Evolutionary conservation across 2,113 vertebrate species (phyloP).

Genomic region (Stomatorhinus ivindoensis): DNA sequence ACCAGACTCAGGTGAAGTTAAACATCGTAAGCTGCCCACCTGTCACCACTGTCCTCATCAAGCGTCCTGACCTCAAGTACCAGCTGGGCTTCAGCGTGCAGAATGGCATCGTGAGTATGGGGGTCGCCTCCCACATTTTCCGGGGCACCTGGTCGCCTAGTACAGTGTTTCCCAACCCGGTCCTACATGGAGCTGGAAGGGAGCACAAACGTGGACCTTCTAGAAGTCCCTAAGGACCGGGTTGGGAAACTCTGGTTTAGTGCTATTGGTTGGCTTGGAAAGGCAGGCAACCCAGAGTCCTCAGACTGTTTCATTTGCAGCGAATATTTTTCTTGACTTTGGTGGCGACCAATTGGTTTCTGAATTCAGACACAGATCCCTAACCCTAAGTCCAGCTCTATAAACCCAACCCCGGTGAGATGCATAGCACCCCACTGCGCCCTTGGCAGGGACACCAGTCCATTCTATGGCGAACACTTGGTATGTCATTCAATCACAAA

Average conservation of each 20-base stretch:
- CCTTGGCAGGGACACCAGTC: background rate
- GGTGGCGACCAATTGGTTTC: background rate
- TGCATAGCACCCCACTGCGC: background rate
- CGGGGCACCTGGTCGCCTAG: background rate
- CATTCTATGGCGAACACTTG: background rate
- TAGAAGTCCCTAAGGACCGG: background rate
- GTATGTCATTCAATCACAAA: background rate
- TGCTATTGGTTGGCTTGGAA: background rate
- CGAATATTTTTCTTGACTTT: background rate
- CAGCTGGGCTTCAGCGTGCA: conserved; percentile 98
- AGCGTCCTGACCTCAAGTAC: conserved; percentile 95
- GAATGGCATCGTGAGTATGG: conserved; percentile 88
- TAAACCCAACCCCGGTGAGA: background rate
- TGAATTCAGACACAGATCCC: background rate
- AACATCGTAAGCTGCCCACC: conserved; percentile 98
- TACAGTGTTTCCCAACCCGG: background rate
- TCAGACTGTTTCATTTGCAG: background rate
- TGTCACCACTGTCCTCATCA: conserved; percentile 95
- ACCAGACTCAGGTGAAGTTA: conserved; percentile 91
- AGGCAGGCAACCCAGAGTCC: background rate
- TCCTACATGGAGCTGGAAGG: background rate
- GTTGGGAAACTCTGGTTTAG: background rate
- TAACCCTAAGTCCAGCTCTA: background rate
- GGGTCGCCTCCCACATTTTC: background rate
- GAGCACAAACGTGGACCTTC: background rate